These are phyloP conservation scores for Vandiemenella viatica DNA, from an alignment of 2,888 invertebrate genomes.

Conservation along the genomic window DNA sequence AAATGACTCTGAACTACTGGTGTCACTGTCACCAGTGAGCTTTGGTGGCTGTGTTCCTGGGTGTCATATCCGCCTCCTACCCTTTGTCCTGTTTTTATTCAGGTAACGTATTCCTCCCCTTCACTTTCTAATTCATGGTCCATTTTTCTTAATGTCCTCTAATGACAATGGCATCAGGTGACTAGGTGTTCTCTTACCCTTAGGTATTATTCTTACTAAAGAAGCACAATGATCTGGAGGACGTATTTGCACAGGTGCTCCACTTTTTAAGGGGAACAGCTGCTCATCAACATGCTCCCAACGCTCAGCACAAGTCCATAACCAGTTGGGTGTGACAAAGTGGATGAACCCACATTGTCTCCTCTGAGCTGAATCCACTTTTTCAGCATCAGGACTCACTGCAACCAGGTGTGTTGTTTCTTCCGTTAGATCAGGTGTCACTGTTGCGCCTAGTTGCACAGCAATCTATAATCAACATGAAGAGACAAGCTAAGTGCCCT, in stretches of 20 bases:
- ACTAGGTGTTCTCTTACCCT: constrained; percentile 42
- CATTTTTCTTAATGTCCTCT: constrained; percentile 81
- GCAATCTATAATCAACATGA: too few relatives aligned
- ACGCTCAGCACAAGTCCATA: constrained; percentile 85
- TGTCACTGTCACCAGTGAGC: constrained; percentile 9
- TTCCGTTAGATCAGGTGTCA: constrained; percentile 48
- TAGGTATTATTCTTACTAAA: constrained; percentile 32
- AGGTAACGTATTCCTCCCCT: constrained; percentile 25
- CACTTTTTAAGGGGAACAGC: constrained; percentile 32
- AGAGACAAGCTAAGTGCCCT: too few relatives aligned
- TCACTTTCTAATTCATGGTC: constrained; percentile 44
- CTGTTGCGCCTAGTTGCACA: constrained; percentile 65
- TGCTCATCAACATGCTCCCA: constrained; percentile 79
- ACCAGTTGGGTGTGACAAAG: constrained; percentile 85
- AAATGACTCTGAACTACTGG: constrained; percentile 14
- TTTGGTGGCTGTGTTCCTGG: background rate
- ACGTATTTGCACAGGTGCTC: constrained; percentile 22
- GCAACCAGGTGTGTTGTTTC: constrained; percentile 88
- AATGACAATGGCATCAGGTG: constrained; percentile 81
- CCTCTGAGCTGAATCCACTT: constrained; percentile 30
- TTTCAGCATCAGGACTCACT: constrained; percentile 59
- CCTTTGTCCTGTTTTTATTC: constrained; percentile 2
- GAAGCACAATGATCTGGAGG: constrained; percentile 59
- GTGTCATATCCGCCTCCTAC: too few relatives aligned
- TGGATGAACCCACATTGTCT: constrained; percentile 39